Conservation (phyloP, 1,140 invertebrate genomes). For the Limonius californicus region DNA sequence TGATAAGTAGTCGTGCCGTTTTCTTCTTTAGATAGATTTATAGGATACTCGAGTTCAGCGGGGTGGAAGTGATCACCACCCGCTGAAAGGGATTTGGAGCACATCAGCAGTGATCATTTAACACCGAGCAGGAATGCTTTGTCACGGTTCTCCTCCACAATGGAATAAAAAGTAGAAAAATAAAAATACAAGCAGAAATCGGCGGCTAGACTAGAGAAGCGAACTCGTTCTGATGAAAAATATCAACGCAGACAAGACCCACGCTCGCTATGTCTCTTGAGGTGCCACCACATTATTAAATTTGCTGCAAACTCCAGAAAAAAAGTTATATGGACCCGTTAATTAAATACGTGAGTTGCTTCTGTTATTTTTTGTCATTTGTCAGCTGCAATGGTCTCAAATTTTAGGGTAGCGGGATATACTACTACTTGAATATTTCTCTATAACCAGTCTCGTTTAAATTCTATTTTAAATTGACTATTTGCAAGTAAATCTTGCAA, state of each 20-base stretch:
- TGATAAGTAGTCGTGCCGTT: constrained; percentile 36
- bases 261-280: background rate
- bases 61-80: constrained; percentile 32
- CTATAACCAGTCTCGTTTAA: too few species aligned
- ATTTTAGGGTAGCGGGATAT: background rate
- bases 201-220: background rate
- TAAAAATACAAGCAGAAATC: constrained; percentile 4
- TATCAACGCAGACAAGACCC: constrained; percentile 1
- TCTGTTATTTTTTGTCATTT: constrained; percentile 1
- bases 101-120: constrained; percentile 30
- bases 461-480: too few species aligned
- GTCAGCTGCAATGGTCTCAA: background rate
- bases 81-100: constrained; percentile 26
- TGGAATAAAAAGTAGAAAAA: constrained; percentile 6
- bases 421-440: too few species aligned
- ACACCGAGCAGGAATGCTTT: constrained; percentile 28
- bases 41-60: constrained; percentile 32
- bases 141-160: constrained; percentile 24
- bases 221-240: constrained; percentile 1
- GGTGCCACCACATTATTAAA: constrained; percentile 1
- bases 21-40: constrained; percentile 34
- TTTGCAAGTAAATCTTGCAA: too few species aligned
- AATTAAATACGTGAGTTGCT: background rate
- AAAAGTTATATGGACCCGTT: background rate
- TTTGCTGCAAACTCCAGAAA: background rate